Conservation (phyloP, 2,888 invertebrate genomes). For the Thalpophila matura region DNA sequence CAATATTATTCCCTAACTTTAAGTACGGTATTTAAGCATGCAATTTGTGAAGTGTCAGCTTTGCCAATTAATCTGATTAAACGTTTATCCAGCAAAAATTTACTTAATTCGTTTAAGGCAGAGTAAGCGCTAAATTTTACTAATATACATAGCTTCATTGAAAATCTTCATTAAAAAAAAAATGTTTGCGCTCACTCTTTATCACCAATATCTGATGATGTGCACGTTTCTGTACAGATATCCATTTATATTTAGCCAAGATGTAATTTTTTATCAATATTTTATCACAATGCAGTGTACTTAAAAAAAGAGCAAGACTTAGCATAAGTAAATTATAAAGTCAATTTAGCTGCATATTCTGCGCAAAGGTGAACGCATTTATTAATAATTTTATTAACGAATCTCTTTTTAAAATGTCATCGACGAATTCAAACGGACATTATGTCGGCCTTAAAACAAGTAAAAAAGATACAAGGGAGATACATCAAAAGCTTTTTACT, state of each 20-base stretch:
- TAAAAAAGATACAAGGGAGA: conserved; percentile 77
- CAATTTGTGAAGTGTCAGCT: background rate
- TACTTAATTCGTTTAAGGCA: no score
- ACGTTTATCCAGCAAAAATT: background rate
- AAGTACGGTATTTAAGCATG: background rate
- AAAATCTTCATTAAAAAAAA: no score
- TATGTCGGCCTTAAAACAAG: conserved; percentile 67
- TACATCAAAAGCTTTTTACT: conserved; percentile 88
- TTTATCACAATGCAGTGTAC: background rate
- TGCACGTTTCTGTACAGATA: no score
- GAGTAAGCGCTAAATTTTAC: background rate
- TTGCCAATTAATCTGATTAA: conserved; percentile 2
- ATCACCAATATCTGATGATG: no score
- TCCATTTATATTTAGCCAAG: no score
- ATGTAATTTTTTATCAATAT: no score
- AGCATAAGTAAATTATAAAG: conserved; percentile 9
- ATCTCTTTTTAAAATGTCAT: conserved; percentile 65
- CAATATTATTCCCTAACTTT: background rate
- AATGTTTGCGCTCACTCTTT: no score
- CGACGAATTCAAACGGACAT: conserved; percentile 69
- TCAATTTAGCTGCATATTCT: conserved; percentile 20
- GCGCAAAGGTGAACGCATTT: conserved; percentile 28
- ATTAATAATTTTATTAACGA: conserved; percentile 56
- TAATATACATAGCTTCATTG: no score
- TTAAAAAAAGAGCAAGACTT: conserved; percentile 1